Base-by-base conservation (phyloP, 2,113 vertebrate species). In the Delphinapterus leucas region DNA sequence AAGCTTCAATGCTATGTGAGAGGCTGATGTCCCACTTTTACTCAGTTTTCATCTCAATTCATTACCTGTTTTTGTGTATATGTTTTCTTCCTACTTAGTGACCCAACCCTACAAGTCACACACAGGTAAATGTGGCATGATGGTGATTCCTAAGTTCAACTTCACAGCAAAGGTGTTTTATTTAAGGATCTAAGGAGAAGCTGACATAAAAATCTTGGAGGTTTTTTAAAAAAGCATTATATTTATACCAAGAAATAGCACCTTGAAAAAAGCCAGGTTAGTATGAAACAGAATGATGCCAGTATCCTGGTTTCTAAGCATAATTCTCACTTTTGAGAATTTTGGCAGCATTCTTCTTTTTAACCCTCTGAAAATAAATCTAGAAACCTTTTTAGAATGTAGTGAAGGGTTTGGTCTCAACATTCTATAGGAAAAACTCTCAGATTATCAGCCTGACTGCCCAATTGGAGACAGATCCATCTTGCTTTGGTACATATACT, bases 171-270 rank as follows among this genome's bases (percentile, higher is more conserved):
- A 92, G 36, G 95, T 6, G 4, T 67, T 79, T 92, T 68, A 96
- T 28, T 8, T 93, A 88, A 97, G 58, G 93, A 73, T 85, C 21
- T 88, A 86, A 93, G 41, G 55, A 90, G 17, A 90, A 90, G 88
- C 8, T 70, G 38, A 89, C 18, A 87, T 36, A 81, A 82, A 88
- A 82, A 83, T 60, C 11, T 13, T 61, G 15, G 8, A 11, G 28
- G 83, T 58, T 21, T 70, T 65, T 68, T 33, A 65, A 88, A 94
- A 82, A 44, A 38, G 26, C 10, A 67, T 23, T 91, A 44, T 70
- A 86, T 89, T 89, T 96, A 83, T 3, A 83, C 4, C 17, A 70
- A 90, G 84, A 80, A 55, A 86, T 0, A 86, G 47, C 33, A 71
- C 76, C 67, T 55, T 74, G 33, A 58, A 94, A 33, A 89, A 90